Conservation (phyloP, 2,888 invertebrate genomes). For the Polietes domitor region DNA sequence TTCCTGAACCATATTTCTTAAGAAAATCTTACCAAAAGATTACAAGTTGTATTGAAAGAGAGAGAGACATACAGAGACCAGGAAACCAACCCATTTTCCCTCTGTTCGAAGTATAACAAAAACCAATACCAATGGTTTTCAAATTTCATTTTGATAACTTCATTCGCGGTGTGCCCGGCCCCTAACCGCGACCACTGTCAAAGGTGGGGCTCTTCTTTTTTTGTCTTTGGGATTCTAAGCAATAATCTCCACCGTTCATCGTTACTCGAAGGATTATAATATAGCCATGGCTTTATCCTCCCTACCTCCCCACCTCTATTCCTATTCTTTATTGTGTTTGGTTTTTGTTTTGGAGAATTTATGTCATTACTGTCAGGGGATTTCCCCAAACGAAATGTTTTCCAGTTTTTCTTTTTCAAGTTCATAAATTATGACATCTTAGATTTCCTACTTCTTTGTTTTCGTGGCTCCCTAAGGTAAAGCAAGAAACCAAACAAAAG, state of each 20-base stretch:
- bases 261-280: neutral
- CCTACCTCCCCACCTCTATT: neutral
- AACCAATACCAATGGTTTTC: neutral
- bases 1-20: constrained; percentile 12
- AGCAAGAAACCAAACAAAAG: neutral
- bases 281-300: neutral
- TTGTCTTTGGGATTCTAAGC: neutral
- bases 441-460: neutral
- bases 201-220: neutral
- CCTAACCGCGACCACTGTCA: neutral
- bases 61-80: neutral
- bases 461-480: neutral
- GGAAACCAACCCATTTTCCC: constrained; percentile 12
- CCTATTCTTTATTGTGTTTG: neutral
- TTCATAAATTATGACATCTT: constrained; percentile 60
- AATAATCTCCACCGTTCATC: neutral
- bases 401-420: constrained; percentile 27
- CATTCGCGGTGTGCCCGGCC: neutral
- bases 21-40: constrained; percentile 25
- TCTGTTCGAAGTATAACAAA: neutral
- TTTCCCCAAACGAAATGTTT: neutral
- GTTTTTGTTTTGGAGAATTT: constrained; percentile 6
- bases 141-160: neutral
- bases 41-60: neutral
- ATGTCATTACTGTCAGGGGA: constrained; percentile 24